Evolutionary conservation across 2,797 vertebrate species (phyloP).

Genomic region (Lateolabrax maculatus): DNA sequence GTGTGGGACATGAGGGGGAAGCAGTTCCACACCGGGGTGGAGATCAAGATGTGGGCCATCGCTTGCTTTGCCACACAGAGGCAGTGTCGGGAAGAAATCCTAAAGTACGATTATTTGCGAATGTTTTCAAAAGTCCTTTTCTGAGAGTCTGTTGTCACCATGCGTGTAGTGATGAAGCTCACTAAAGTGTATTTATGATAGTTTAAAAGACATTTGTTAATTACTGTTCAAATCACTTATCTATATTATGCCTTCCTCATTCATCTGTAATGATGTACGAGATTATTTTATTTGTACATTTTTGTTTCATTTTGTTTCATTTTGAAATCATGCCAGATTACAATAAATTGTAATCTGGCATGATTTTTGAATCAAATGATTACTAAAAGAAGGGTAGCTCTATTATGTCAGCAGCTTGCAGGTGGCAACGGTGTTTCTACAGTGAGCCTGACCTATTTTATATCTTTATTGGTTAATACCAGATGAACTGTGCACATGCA

Average conservation of each 20-base stretch:
- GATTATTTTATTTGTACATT: neutral
- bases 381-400: neutral
- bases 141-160: neutral
- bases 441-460: neutral
- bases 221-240: neutral
- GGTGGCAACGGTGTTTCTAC: neutral
- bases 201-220: neutral
- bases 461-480: neutral
- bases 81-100: constrained; percentile 97
- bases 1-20: constrained; percentile 99
- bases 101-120: constrained; percentile 89
- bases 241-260: neutral
- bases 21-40: constrained; percentile 98
- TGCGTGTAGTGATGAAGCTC: neutral
- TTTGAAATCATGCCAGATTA: too few species aligned
- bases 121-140: neutral
- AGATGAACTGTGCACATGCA: neutral
- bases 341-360: neutral
- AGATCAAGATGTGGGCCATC: constrained; percentile 99
- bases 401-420: neutral
- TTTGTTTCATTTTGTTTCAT: too few species aligned
- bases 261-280: neutral
- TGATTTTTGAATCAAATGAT: neutral
- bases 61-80: constrained; percentile 99
- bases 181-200: neutral